A percentile compares a stretch with the other conserved stretches of the same genome.
phyloP scores from a whole-genome alignment of 2,797 vertebrate species.

The Diceros bicornis region DNA sequence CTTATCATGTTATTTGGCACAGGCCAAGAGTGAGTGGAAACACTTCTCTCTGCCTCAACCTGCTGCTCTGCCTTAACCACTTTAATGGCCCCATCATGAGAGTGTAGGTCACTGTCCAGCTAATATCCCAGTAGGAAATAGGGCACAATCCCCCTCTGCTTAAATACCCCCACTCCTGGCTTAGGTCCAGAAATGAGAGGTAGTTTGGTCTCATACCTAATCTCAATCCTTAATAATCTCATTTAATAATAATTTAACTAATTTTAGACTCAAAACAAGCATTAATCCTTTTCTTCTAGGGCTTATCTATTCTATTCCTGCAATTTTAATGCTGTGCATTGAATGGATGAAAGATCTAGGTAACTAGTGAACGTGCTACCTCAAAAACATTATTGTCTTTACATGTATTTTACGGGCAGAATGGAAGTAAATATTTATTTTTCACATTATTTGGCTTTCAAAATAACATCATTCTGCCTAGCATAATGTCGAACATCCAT shows the following conservation, averaged over 20 bases:
- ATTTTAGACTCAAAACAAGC: neutral
- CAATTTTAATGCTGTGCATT: neutral
- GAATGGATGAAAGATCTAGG: neutral
- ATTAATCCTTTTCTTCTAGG: neutral
- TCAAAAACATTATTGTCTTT: neutral
- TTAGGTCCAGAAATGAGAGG: neutral
- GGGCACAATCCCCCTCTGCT: neutral
- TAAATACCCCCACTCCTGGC: neutral
- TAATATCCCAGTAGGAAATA: neutral
- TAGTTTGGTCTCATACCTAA: neutral
- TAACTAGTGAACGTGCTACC: neutral
- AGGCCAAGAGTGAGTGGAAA: neutral
- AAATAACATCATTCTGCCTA: neutral
- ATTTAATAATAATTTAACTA: constrained; percentile 29
- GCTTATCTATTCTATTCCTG: neutral
- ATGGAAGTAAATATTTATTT: constrained; percentile 43
- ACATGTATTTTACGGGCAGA: neutral
- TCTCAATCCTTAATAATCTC: neutral
- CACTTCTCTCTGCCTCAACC: neutral
- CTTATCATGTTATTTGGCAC: neutral
- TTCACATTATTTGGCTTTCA: neutral
- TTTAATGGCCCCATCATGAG: neutral
- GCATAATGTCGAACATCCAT: neutral
- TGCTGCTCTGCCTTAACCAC: neutral
- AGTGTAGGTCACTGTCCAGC: neutral